A percentile compares a stretch with the other conserved stretches of the same genome.
Conservation (phyloP, 53 echinoderm and acorn worm species). For the Luidia sarsii region DNA sequence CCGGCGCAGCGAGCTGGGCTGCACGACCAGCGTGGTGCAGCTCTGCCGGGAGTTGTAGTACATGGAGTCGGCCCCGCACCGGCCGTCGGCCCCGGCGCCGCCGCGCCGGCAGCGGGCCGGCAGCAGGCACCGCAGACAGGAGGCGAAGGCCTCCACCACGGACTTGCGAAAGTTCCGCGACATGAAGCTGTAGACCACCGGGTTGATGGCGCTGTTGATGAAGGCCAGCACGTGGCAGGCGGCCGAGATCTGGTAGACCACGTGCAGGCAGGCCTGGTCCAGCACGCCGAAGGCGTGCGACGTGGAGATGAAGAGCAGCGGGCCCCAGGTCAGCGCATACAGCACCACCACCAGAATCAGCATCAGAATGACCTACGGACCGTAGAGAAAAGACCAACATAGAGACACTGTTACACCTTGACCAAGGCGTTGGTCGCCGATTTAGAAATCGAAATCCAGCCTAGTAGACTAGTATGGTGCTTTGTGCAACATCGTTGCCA, state of each 20-base stretch:
- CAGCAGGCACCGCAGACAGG: conserved; percentile 6
- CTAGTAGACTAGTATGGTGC: too few relatives aligned
- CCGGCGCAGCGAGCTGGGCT: conserved; percentile 17
- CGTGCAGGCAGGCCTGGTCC: neutral
- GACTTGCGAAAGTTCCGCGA: conserved; percentile 68
- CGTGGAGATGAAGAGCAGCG: conserved; percentile 30
- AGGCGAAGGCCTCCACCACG: conserved; percentile 47
- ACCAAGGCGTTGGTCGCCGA: too few relatives aligned
- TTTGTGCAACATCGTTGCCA: too few relatives aligned
- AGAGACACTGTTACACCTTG: too few relatives aligned
- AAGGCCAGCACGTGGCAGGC: conserved; percentile 49
- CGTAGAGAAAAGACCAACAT: too few relatives aligned
- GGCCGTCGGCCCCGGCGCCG: neutral
- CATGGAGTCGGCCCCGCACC: neutral
- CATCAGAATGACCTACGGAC: conserved; percentile 73
- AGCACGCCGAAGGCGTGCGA: conserved; percentile 19
- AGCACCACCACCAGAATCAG: conserved; percentile 50
- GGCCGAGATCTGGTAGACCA: conserved; percentile 4
- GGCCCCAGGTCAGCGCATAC: conserved; percentile 72
- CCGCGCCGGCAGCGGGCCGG: too few relatives aligned
- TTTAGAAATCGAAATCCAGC: too few relatives aligned
- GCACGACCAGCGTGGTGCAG: conserved; percentile 24
- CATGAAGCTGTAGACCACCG: conserved; percentile 76
- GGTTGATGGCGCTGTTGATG: conserved; percentile 68
- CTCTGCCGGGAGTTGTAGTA: conserved; percentile 39